Percentiles rank a stretch among this genome's conserved stretches.
phyloP scores from a whole-genome alignment of 2,797 vertebrate species.

The Hirundo rustica region DNA sequence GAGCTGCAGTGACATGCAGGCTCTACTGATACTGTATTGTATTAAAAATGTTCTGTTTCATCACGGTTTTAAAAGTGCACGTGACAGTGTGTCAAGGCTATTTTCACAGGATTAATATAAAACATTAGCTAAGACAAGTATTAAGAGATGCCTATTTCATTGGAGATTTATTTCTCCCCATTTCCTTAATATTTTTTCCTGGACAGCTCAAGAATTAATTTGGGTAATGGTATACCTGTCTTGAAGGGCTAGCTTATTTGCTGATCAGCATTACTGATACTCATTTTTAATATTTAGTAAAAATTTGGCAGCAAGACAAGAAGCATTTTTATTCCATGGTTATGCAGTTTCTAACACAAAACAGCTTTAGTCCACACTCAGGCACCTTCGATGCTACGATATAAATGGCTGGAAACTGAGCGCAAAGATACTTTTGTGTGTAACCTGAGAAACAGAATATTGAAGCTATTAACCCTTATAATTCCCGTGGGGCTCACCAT shows the following conservation, averaged over 20 bases:
- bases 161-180: not conserved
- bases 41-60: not conserved
- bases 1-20: not conserved
- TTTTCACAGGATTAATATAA: not conserved
- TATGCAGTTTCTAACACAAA: not conserved
- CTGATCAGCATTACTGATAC: not conserved
- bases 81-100: not conserved
- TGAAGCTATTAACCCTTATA: not conserved
- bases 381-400: rapidly evolving
- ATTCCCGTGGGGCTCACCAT: not conserved
- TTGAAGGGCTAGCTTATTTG: not conserved
- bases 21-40: not conserved
- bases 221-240: not conserved
- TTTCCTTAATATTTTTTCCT: not conserved
- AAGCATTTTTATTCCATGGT: not conserved
- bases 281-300: not conserved
- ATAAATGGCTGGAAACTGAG: not conserved
- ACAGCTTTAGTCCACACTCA: not conserved
- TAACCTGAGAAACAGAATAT: not conserved
- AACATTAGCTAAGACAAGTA: not conserved
- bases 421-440: not conserved
- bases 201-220: not conserved
- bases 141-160: not conserved
- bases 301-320: not conserved
- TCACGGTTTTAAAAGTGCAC: not conserved